Evolutionary conservation across 2,113 vertebrate species (phyloP), one percentile per base, ranked within the genome.

Genomic region (Gambusia holbrooki): DNA sequence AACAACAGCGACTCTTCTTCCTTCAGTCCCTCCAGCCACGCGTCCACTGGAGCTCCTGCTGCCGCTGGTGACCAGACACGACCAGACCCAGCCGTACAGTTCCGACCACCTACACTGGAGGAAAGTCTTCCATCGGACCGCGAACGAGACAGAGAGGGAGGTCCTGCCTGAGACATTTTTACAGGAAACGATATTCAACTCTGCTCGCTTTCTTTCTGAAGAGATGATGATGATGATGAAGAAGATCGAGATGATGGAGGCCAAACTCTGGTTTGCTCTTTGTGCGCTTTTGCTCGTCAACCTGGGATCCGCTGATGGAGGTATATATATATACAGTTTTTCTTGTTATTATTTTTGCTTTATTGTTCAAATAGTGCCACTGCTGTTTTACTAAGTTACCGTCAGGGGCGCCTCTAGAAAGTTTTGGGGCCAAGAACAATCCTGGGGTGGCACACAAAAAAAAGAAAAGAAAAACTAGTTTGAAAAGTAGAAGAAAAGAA

Each of bases 281-380:
- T 89, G 82, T 64, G 79, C 84, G 40, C 81, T 94, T 69, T 40
- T 93, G 65, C 30, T 93, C n/a, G 12, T 87, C 17, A 71, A 73
- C 62, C 65, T 67, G 64, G 85, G 74, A 76, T 86, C 79, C 6
- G 54, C 77, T 68, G 68, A 37, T 2, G 62, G 71, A 12, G 84
- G 94, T 94, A 89, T 67, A 90, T 25, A 11, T 40, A 9, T 9
- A 5, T 32, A 32, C 27, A 27, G 27, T 27, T 45, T 37, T 48
- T 17, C 29, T 58, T 19, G 4, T 17, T 42, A 1, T 12, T 35
- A 35, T 54, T 51, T 54, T 45, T 45, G 42, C 11, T 42, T 58
- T 13, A 8, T 25, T 45, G 2, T 13, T 14, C n/a, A 62, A 28
- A 32, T n/a, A 4, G 54, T 25, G 27, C 2, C 8, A 3, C 62